Evolutionary conservation across 2,888 invertebrate species (phyloP).

Genomic region (Peribatodes rhomboidaria): DNA sequence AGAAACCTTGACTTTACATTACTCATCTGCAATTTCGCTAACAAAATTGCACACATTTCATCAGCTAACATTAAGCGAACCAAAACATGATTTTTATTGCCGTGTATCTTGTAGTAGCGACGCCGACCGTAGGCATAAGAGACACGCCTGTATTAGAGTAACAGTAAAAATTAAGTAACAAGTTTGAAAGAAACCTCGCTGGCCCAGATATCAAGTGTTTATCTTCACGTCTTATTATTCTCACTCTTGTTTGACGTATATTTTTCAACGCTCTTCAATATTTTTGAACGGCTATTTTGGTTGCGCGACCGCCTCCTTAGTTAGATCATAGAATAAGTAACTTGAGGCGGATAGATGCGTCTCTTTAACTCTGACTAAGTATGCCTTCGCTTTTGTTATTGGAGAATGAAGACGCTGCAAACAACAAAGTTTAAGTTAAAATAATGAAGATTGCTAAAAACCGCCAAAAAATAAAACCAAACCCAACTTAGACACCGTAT

Average conservation of each 20-base stretch:
- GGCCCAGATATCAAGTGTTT: constrained; percentile 72
- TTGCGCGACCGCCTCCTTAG: constrained; percentile 68
- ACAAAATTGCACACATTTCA: constrained; percentile 17
- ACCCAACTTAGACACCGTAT: too few species aligned
- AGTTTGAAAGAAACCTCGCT: constrained; percentile 45
- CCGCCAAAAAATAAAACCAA: too few species aligned
- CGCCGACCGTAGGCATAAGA: not conserved
- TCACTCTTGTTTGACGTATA: constrained; percentile 78
- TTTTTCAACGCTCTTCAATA: constrained; percentile 84
- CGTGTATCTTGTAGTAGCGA: constrained; percentile 15
- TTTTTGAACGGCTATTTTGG: constrained; percentile 80
- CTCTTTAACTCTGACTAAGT: not conserved
- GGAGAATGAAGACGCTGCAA: not conserved
- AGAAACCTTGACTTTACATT: not conserved
- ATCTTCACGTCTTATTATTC: constrained; percentile 77
- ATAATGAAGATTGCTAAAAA: too few species aligned
- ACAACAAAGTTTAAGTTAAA: too few species aligned
- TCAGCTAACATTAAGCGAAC: constrained; percentile 17
- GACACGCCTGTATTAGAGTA: constrained; percentile 30
- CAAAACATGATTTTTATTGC: constrained; percentile 22
- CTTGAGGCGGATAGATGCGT: constrained; percentile 42
- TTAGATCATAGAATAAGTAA: constrained; percentile 64
- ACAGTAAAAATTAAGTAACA: constrained; percentile 48
- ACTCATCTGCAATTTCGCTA: constrained; percentile 2
- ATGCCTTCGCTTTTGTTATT: not conserved